These are phyloP conservation scores for Hemiprocne comata DNA, from an alignment of 2,113 vertebrate genomes.

Conservation along the genomic window DNA sequence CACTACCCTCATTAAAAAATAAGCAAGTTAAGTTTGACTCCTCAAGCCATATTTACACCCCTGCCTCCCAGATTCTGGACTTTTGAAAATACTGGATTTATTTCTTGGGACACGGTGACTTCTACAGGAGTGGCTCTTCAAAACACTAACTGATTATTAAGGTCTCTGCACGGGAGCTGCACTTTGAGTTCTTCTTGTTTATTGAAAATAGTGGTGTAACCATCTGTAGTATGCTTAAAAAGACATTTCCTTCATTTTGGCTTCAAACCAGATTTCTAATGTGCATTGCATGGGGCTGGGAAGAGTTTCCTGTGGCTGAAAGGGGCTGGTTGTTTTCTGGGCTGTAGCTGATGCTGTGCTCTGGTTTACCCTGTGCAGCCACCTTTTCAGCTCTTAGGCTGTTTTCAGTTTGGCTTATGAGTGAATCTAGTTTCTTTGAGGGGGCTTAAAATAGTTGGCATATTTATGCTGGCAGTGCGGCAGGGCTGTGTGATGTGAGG, in stretches of 20 bases:
- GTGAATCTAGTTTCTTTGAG: constrained; percentile 6
- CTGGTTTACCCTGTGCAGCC: neutral
- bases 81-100: neutral
- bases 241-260: neutral
- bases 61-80: neutral
- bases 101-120: neutral
- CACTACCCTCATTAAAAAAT: neutral
- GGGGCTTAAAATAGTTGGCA: constrained; percentile 58
- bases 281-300: neutral
- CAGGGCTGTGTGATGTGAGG: neutral
- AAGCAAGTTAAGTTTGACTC: neutral
- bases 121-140: neutral
- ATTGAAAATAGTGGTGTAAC: neutral
- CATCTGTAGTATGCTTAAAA: neutral
- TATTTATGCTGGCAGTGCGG: neutral
- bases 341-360: neutral
- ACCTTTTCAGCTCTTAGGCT: neutral
- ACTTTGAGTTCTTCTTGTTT: neutral
- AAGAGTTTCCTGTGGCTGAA: neutral
- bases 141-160: neutral
- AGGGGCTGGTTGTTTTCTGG: neutral
- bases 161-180: neutral
- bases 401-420: neutral
- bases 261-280: neutral
- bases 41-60: neutral